phyloP scores from a whole-genome alignment of 2,113 vertebrate species.

The Mormyrus iriodes region DNA sequence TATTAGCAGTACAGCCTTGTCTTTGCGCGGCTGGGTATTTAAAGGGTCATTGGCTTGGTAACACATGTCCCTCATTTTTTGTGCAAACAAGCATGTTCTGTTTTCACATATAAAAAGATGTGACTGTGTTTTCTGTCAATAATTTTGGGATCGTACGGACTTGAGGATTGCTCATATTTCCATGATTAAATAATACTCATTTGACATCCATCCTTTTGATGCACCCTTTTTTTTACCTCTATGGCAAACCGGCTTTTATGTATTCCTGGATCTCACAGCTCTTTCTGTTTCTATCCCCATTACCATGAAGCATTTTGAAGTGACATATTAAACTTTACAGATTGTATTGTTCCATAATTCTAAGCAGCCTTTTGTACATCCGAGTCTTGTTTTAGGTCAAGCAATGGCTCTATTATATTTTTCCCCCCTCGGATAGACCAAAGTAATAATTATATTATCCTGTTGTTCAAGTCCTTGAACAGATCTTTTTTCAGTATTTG shows the following conservation, averaged over 20 bases:
- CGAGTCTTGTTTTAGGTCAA: neutral
- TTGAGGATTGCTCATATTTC: neutral
- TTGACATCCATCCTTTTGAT: neutral
- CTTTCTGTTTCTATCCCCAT: neutral
- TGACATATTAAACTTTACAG: neutral
- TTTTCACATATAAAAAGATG: neutral
- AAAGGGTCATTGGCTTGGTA: neutral
- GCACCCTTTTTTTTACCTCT: neutral
- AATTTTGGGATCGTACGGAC: neutral
- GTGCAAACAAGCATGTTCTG: neutral
- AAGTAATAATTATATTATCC: neutral
- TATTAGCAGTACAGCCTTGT: neutral
- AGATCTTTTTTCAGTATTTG: conserved; percentile 6
- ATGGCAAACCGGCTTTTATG: neutral
- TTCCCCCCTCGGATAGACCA: neutral
- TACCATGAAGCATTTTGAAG: neutral
- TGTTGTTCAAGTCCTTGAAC: neutral
- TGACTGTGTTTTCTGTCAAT: neutral
- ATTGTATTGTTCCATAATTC: neutral
- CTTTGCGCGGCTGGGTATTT: neutral
- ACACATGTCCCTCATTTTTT: neutral
- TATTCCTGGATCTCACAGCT: neutral
- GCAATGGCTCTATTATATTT: neutral
- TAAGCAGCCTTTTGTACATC: neutral
- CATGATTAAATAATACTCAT: neutral